Base-by-base conservation (phyloP, 1,140 invertebrate genomes). In the Trypoxylus dichotomus region DNA sequence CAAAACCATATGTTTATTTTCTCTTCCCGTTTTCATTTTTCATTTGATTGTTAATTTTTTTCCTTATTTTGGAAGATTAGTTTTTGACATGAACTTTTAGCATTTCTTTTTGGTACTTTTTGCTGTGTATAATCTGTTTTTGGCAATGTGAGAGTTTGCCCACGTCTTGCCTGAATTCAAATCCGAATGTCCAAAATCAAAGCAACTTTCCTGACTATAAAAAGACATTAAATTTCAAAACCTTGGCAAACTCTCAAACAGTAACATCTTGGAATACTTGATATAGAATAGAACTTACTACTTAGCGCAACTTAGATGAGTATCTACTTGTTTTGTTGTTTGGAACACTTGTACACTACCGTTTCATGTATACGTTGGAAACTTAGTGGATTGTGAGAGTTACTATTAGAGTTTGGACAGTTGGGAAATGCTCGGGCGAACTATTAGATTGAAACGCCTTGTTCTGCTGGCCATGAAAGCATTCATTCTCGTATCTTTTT, bases 401-500 rank as follows among this genome's bases (percentile, higher is more conserved):
- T 47, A 63, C 60, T 63, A 63, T 63, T 63, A 63, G 60, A 63
- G 60, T 63, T 63, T 63, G 60, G 25, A 63, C 60, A 27, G 60
- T 63, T 63, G 60, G 25, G 43, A 47, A 47, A 47, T 47, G 43
- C 43, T 47, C 7, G 15, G 43, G 43, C 43, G 43, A 15, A 7
- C 32, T 21, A 58, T 63, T 11, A 11, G 19, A 24, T 19, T 63
- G 21, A 27, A 5, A 63, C 0, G 13, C 6, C 2, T 63, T 63
- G 21, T 7, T 27, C 0, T 11, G 19, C n/a, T 63, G 19, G 25
- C 3, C 47, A 8, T 37, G 32, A 63, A 63, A 19, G 21, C 21
- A 21, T 2, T 24, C 25, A 29, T 77, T 74, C 15, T 43, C 71
- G 13, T 32, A 92, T 93, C 77, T 71, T 75, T 72, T 84, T 85